Evolutionary conservation across 2,113 vertebrate species (phyloP).

Genomic region (Alexandromys fortis): DNA sequence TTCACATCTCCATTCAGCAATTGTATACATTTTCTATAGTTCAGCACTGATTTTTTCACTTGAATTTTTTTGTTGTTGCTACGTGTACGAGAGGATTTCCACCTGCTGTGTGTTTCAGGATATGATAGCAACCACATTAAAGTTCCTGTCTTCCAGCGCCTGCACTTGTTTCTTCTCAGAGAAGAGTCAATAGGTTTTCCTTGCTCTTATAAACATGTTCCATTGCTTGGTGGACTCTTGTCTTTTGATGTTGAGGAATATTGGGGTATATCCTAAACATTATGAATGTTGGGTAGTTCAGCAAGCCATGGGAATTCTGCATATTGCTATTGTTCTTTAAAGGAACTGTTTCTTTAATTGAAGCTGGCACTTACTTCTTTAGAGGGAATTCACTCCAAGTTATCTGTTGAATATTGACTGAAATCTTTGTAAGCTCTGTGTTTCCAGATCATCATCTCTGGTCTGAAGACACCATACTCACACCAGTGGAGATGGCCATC

Average conservation of each 20-base stretch:
- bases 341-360: constrained; percentile 20
- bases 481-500: background rate
- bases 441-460: background rate
- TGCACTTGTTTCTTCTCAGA: background rate
- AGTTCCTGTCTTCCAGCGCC: background rate
- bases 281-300: constrained; percentile 25
- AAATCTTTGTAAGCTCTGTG: background rate
- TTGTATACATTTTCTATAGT: background rate
- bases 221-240: background rate
- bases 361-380: background rate
- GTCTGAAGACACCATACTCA: no score
- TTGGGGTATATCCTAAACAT: constrained; percentile 9
- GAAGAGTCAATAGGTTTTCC: background rate
- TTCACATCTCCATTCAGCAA: background rate
- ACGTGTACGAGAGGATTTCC: background rate
- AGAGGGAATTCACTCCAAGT: background rate
- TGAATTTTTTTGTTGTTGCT: background rate
- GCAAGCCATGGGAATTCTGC: constrained; percentile 14
- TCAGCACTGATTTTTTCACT: background rate
- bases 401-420: background rate
- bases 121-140: background rate
- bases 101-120: background rate
- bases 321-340: background rate
- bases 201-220: constrained; percentile 38
- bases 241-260: constrained; percentile 25